Conservation (phyloP, 2,797 vertebrate species). For the Allobates femoralis region DNA sequence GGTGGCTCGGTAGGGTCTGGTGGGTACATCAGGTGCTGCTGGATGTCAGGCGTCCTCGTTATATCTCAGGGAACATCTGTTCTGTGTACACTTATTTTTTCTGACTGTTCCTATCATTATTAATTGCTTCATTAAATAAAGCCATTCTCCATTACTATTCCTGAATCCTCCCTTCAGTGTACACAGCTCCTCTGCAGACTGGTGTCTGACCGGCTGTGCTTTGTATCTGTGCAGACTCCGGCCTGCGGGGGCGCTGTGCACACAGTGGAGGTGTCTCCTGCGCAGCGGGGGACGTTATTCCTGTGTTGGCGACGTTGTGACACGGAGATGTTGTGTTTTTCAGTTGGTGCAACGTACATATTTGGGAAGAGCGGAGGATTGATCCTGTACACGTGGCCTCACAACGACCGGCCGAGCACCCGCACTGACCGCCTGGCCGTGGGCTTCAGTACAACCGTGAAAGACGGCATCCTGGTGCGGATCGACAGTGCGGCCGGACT, state of each 20-base stretch:
- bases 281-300: too few relatives aligned
- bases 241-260: background rate
- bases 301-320: too few relatives aligned
- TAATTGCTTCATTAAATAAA: too few relatives aligned
- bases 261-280: background rate
- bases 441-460: constrained; percentile 96
- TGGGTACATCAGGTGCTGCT: too few relatives aligned
- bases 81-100: too few relatives aligned
- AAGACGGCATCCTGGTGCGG: constrained; percentile 94
- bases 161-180: too few relatives aligned
- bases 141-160: too few relatives aligned
- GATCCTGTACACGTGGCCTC: constrained; percentile 93
- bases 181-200: too few relatives aligned
- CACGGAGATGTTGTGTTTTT: constrained; percentile 50
- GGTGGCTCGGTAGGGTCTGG: too few relatives aligned
- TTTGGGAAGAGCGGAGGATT: constrained; percentile 97
- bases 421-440: constrained; percentile 93
- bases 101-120: too few relatives aligned
- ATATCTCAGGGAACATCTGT: too few relatives aligned
- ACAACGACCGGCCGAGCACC: constrained; percentile 95
- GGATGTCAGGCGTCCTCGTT: too few relatives aligned
- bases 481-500: constrained; percentile 94
- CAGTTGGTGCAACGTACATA: constrained; percentile 96
- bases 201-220: background rate
- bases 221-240: background rate